phyloP scores from a whole-genome alignment of 2,113 vertebrate species.

The Morone chrysops region DNA sequence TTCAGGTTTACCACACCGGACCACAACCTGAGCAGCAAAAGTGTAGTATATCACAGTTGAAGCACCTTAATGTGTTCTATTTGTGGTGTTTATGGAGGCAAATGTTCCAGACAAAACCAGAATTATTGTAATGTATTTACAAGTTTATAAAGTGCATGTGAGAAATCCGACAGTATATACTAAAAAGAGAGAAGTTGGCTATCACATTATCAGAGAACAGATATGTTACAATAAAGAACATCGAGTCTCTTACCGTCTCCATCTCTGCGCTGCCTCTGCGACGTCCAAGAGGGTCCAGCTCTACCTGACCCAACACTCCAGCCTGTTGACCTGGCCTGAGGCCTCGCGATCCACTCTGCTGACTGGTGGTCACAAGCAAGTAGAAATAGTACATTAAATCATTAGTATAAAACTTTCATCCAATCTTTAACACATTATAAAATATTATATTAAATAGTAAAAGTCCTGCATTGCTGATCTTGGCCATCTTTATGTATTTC shows the following conservation, averaged over 20 bases:
- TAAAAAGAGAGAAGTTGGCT: too few relatives aligned
- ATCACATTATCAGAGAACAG: too few relatives aligned
- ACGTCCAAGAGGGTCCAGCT: constrained; percentile 85
- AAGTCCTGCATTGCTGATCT: background rate
- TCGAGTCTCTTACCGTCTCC: constrained; percentile 73
- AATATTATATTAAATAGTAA: background rate
- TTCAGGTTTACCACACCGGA: background rate
- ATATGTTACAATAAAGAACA: too few relatives aligned
- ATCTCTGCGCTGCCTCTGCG: constrained; percentile 73
- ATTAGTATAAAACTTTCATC: background rate
- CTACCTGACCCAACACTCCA: constrained; percentile 80
- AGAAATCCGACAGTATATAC: background rate
- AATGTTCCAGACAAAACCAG: background rate
- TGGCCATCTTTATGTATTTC: background rate
- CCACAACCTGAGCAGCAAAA: background rate
- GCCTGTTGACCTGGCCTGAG: constrained; percentile 85
- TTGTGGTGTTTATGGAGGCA: background rate
- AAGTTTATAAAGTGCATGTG: background rate
- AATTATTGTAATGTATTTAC: background rate
- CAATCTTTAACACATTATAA: background rate
- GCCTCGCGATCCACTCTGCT: constrained; percentile 84
- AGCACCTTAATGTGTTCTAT: background rate
- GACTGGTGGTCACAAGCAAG: constrained; percentile 44
- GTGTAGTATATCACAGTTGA: background rate
- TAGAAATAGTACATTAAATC: background rate